phyloP scores from a whole-genome alignment of 2,797 vertebrate genomes.

The Anas georgica region DNA sequence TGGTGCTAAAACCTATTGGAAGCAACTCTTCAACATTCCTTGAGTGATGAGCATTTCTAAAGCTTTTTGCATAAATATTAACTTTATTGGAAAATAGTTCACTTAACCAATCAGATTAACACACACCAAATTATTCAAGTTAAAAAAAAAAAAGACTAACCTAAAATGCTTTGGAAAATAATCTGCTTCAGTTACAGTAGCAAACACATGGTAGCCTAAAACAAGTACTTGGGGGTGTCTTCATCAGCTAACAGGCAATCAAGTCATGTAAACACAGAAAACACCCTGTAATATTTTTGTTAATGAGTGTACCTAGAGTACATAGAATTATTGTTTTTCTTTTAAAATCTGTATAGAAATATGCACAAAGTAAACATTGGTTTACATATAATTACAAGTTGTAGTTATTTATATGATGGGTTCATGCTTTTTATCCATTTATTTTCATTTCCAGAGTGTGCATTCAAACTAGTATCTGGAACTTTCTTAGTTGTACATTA shows the following conservation, averaged over 20 bases:
- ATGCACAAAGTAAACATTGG: conserved; percentile 50
- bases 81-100: conserved; percentile 72
- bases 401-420: conserved; percentile 20
- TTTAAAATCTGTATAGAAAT: conserved; percentile 52
- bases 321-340: not conserved
- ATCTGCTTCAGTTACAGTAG: conserved; percentile 63
- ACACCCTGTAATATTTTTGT: conserved; percentile 11
- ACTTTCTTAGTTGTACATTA: not conserved
- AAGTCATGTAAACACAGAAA: conserved; percentile 51
- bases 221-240: conserved; percentile 29
- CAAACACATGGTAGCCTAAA: conserved; percentile 60
- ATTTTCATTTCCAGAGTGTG: conserved; percentile 49
- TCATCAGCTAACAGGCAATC: conserved; percentile 31
- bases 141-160: not conserved
- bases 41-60: conserved; percentile 61
- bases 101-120: conserved; percentile 62
- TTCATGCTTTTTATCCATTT: conserved; percentile 46
- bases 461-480: conserved; percentile 1
- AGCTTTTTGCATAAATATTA: conserved; percentile 68
- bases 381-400: conserved; percentile 55
- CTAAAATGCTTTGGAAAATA: conserved; percentile 64
- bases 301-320: conserved; percentile 32
- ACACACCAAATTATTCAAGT: conserved; percentile 60
- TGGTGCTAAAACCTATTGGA: not conserved
- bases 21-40: not conserved